Base-by-base conservation (phyloP, 2,113 vertebrate genomes). In the Psittacara wagleri region DNA sequence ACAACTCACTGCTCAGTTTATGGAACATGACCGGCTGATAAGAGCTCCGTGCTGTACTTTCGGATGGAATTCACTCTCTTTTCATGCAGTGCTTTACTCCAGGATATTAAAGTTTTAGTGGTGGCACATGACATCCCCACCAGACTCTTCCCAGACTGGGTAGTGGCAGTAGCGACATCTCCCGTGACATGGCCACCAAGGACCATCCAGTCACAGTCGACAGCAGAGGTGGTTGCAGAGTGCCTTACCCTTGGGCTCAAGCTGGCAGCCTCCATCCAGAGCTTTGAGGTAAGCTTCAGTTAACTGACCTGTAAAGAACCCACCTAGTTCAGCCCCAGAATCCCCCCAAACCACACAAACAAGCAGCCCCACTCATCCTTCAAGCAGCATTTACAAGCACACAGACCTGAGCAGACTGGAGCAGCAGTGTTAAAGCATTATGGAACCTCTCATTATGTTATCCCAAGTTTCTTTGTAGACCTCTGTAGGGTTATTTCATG, bases 61-160 rank as follows among this genome's bases (percentile, higher is more conserved):
- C 12, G 29, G 72, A 49, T 39, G 55, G 85, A 74, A 77, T 86
- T 79, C 77, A 7, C 31, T 83, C 39, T 90, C 72, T 92, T 41
- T 72, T 74, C 33, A 20, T 3, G 4, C 83, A 97, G 97, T 11
- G 92, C 96, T 86, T 94, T 98, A 48, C 79, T 98, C 6, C 90
- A 94, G 73, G 92, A 94, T 4, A 70, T 98, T 55, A 98, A 97
- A 86, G 96, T 98, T 44, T 28, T 98, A 22, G 94, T 97, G 23
- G 39, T 97, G 49, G 97, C 98, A 37, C 97, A 98, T 33, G 97
- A 97, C 52, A 97, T 98, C 69, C 97, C 97, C 14, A 57, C 82
- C 25, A 95, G 97, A 23, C 80, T 98, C 31, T 98, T 98, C 70
- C 70, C 92, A 33, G 97, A 98, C 37, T 98, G 98, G 98, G 62